A percentile compares a stretch with the other conserved stretches of the same genome.
Conservation (phyloP, 2,797 vertebrate genomes). For the Onychomys leucogaster region DNA sequence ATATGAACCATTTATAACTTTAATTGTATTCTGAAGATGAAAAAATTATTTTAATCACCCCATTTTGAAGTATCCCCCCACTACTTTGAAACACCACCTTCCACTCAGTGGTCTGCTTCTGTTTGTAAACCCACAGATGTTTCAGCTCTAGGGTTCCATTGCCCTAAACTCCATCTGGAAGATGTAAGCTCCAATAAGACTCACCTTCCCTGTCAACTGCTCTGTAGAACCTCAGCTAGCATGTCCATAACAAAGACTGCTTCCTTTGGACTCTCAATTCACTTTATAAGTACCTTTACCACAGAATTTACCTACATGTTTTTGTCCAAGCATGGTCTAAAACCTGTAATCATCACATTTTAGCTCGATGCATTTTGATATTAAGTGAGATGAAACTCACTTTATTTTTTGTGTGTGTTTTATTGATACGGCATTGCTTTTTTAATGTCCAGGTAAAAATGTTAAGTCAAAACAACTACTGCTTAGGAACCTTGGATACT, state of each 20-base stretch:
- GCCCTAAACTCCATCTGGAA: background rate
- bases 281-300: slow-evolving; percentile 41
- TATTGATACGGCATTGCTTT: background rate
- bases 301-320: background rate
- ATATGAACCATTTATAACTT: background rate
- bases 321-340: background rate
- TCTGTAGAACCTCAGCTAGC: background rate
- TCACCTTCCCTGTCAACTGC: background rate
- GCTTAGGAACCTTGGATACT: background rate
- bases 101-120: rapidly evolving
- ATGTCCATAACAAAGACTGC: background rate
- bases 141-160: background rate
- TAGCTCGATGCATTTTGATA: background rate
- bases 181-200: background rate
- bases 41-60: background rate
- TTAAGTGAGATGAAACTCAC: background rate
- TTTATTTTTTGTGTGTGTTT: background rate
- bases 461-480: slow-evolving; percentile 35
- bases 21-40: background rate
- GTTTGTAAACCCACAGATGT: background rate
- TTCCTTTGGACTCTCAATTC: background rate
- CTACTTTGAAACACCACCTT: background rate
- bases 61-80: rapidly evolving
- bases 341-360: too few relatives aligned
- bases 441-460: slow-evolving; percentile 29